Evolutionary conservation across 2,797 vertebrate genomes (phyloP), one percentile per base, ranked within the genome.

Genomic region (Arnoldichthys spilopterus): DNA sequence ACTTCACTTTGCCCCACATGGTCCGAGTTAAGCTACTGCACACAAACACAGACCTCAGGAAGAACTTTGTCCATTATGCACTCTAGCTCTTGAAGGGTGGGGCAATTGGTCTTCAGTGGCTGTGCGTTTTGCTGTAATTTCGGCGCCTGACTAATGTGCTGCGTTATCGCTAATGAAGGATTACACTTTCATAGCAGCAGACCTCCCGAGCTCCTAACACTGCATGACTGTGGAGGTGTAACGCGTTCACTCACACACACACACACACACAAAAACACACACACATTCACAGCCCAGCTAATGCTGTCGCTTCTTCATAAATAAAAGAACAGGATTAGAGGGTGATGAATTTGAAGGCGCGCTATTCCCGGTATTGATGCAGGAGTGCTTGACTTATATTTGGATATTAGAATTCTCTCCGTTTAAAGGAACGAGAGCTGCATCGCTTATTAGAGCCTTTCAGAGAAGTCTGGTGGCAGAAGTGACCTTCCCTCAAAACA

Each of bases 271-370:
- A 37, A 67, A 47, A 69, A 40, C 37, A 32, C 71, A 68, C 13
- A 51, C 63, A 43, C 72, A 43, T 34, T 64, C 78, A 63, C 69
- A 32, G 3, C 61, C 24, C 16, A 4, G 24, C 51, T 73, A 72
- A 79, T 20, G 70, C 61, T 40, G 45, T 67, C 28, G 12, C 62
- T 49, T 69, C 63, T 69, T 80, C 72, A 74, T 74, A 74, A 80
- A 80, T 79, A 74, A 79, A 74, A 79, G 72, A 80, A 74, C 47
- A 74, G 72, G 78, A 74, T 80, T 80, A 80, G 54, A 22, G 20
- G 49, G 56, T 74, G 72, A 69, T 80, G 63, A 70, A 74, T 79
- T 40, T 69, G 20, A 45, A 69, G 45, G 18, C 63, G 16, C 53
- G 32, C 63, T 26, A n/a, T n/a, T 59, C 28, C 16, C 12, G 16